phyloP scores from a whole-genome alignment of 2,888 invertebrate genomes.

The Tiphia femorata region DNA sequence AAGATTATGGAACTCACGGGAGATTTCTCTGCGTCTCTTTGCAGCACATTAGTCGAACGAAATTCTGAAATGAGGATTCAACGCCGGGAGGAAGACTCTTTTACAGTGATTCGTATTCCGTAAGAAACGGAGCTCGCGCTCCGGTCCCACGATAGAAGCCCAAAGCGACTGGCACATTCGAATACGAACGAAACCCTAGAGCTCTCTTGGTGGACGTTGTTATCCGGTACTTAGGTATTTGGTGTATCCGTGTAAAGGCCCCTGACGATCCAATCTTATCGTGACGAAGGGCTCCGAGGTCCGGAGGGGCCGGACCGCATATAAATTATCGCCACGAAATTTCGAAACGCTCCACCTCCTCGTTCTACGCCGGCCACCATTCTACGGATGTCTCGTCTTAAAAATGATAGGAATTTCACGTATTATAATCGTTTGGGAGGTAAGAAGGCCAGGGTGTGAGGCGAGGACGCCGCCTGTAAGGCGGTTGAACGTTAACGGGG shows the following conservation, averaged over 20 bases:
- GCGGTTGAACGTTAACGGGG: not conserved
- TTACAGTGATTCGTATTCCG: too few species aligned
- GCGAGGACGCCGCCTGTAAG: too few species aligned
- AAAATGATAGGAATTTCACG: slow-evolving; percentile 41
- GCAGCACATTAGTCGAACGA: too few species aligned
- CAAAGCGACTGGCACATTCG: not conserved
- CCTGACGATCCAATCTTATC: slow-evolving; percentile 67
- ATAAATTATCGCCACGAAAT: slow-evolving; percentile 66
- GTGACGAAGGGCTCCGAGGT: slow-evolving; percentile 54
- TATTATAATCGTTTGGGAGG: slow-evolving; percentile 25
- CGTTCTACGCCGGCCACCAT: slow-evolving; percentile 1
- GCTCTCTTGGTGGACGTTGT: slow-evolving; percentile 52
- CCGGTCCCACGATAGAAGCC: too few species aligned
- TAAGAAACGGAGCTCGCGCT: too few species aligned
- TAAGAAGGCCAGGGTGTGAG: not conserved
- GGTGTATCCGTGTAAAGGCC: slow-evolving; percentile 52
- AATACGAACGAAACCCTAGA: slow-evolving; percentile 24
- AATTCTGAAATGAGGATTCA: too few species aligned
- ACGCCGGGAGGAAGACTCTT: too few species aligned
- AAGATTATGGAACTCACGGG: too few species aligned
- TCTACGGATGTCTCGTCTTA: slow-evolving; percentile 14
- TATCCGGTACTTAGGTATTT: slow-evolving; percentile 61
- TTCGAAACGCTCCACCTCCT: slow-evolving; percentile 53
- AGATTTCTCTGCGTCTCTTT: too few species aligned
- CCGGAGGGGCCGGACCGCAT: slow-evolving; percentile 40